Conservation (phyloP, 2,113 vertebrate genomes). For the Chlamydotis undulata region DNA sequence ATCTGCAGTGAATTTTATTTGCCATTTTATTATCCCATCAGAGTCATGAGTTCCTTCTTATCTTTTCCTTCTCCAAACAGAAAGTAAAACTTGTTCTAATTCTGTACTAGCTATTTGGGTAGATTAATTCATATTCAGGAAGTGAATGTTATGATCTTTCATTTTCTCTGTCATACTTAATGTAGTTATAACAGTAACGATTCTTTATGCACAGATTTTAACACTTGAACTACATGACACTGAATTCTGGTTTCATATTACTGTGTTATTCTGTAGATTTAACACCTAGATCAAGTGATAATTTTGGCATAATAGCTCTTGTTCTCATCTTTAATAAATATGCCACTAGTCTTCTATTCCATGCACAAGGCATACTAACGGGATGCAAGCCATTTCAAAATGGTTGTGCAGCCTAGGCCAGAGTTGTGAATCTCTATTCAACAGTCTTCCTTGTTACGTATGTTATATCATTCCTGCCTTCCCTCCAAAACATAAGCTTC, state of each 20-base stretch:
- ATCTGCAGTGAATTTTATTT: background rate
- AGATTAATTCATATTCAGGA: background rate
- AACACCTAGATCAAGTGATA: background rate
- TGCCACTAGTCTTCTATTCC: fast-evolving
- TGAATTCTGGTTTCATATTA: background rate
- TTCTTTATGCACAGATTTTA: background rate
- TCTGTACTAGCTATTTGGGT: background rate
- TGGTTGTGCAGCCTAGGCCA: background rate
- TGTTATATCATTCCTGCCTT: background rate
- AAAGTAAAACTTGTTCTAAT: background rate
- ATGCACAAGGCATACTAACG: background rate
- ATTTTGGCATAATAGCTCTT: background rate
- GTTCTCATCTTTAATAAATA: background rate
- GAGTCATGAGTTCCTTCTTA: background rate
- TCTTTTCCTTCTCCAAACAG: background rate
- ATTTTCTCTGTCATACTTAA: background rate
- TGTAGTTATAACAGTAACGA: background rate
- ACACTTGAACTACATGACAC: background rate
- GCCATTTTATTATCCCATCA: background rate
- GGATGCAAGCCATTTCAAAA: background rate
- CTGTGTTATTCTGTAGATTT: background rate
- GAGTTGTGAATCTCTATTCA: background rate
- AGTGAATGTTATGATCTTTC: background rate
- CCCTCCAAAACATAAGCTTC: background rate
- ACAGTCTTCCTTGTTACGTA: fast-evolving